Percentiles rank a stretch among this genome's conserved stretches.
Conservation (phyloP, 2,113 vertebrate species). For the Ailuropoda melanoleuca region DNA sequence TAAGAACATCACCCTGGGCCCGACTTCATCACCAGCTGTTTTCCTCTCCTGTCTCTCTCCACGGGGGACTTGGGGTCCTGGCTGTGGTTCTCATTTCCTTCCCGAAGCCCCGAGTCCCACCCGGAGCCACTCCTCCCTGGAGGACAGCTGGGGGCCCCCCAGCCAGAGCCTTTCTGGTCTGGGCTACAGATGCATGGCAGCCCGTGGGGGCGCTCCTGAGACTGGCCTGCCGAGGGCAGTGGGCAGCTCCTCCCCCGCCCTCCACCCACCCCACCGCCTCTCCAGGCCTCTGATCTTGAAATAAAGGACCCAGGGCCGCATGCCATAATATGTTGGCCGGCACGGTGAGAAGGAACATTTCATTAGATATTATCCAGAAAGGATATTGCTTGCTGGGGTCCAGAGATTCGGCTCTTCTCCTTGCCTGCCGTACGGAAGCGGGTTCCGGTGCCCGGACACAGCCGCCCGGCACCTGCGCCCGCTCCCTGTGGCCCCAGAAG, state of each 20-base stretch:
- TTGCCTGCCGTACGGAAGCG: not conserved
- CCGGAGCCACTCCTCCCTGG: no score
- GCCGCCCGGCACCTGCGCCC: fast-evolving
- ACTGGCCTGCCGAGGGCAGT: not conserved
- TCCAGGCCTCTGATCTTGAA: not conserved
- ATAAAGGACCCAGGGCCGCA: not conserved
- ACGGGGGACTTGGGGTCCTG: fast-evolving
- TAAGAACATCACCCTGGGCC: fast-evolving
- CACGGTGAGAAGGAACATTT: fast-evolving
- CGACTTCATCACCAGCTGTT: fast-evolving
- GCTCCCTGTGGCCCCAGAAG: not conserved
- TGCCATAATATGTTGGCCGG: not conserved
- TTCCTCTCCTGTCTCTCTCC: not conserved
- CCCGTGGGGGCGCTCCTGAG: not conserved
- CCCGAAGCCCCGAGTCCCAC: fast-evolving
- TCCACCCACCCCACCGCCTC: not conserved
- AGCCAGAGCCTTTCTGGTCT: not conserved
- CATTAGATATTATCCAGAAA: constrained; percentile 7
- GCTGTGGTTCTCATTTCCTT: not conserved
- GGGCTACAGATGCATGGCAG: not conserved
- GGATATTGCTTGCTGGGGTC: not conserved
- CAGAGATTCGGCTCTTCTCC: not conserved
- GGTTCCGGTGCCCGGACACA: not conserved
- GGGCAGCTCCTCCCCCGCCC: not conserved
- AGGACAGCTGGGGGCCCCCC: not conserved